These are phyloP conservation scores for Neodontobutis hainanensis DNA, from an alignment of 2,113 vertebrate species.

Conservation along the genomic window DNA sequence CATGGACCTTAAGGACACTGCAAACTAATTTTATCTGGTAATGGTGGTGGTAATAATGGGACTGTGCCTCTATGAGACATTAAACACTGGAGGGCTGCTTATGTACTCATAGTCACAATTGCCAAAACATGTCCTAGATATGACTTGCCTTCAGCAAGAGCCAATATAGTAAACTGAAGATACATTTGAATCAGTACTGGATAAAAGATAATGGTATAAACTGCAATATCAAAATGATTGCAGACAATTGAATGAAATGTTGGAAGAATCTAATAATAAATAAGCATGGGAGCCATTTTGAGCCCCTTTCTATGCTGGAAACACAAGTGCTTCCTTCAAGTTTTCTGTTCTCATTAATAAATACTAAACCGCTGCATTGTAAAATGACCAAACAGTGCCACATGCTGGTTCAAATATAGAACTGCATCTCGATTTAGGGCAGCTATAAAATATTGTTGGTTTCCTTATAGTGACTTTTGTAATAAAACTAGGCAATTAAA, in stretches of 20 bases:
- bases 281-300: conserved; percentile 64
- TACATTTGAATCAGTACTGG: too few species aligned
- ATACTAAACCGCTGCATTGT: conserved; percentile 19
- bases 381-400: conserved; percentile 49
- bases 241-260: not conserved
- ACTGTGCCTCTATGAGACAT: conserved; percentile 21
- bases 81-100: conserved; percentile 17
- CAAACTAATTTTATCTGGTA: conserved; percentile 60
- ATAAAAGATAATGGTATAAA: not conserved
- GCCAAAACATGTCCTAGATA: not conserved
- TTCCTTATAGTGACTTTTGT: not conserved
- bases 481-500: too few species aligned
- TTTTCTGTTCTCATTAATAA: conserved; percentile 40
- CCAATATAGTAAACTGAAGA: not conserved
- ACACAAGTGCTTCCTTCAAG: conserved; percentile 50
- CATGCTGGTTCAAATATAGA: conserved; percentile 14
- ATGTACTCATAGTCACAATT: not conserved
- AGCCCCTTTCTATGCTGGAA: conserved; percentile 34
- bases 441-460: not conserved
- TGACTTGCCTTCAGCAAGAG: not conserved
- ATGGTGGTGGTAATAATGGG: conserved; percentile 44
- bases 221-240: not conserved
- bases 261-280: conserved; percentile 7
- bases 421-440: conserved; percentile 18
- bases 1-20: conserved; percentile 60